Base-by-base conservation (phyloP, 2,888 invertebrate species). In the Lasioglossum marginatum region DNA sequence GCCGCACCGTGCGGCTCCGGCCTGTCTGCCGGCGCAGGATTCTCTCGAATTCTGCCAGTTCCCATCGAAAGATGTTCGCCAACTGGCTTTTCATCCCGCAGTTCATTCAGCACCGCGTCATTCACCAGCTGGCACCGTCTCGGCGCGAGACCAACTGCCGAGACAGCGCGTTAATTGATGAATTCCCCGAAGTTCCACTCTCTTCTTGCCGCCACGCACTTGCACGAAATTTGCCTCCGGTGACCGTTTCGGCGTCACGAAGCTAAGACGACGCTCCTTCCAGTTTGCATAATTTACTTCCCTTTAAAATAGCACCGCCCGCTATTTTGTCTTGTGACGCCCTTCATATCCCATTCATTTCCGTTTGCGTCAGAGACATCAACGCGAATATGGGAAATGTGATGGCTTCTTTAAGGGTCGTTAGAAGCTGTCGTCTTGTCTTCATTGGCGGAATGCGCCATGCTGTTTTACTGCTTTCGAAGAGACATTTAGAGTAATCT, bases 1-100 rank as follows among this genome's bases (percentile, higher is more conserved):
- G 80, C 66, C 70, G n/a, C 8, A 66, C 27, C 8, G 77, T 4
- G 23, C 66, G 85, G 85, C 88, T 79, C 85, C 80, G 57, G 14
- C 19, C 66, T 71, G 88, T 85, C 85, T 88, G 77, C 52, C 77
- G 27, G 16, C 48, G 27, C 40, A 16, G 48, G 12, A 37, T 34
- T 68, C 66, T 72, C 34, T 12, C 16, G 23, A 52, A 12, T 76
- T 72, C 75, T 72, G 76, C 43, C 63, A 63, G 34, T 43, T 76
- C 1, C 31, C 19, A n/a, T 19, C 63, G 14, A 2, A 31, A 60
- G 31, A 66, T 71, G 52, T 23, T 48, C 48, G 2, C 2, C 19
- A 10, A 52, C 52, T 8, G 52, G 23, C 8, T 52, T 52, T 23
- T 23, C 52, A 52, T 23, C 8, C 23, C 52, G 48, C 23, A 52